phyloP scores from a whole-genome alignment of 2,888 invertebrate genomes.

The Trypoxylon attenuatum region DNA sequence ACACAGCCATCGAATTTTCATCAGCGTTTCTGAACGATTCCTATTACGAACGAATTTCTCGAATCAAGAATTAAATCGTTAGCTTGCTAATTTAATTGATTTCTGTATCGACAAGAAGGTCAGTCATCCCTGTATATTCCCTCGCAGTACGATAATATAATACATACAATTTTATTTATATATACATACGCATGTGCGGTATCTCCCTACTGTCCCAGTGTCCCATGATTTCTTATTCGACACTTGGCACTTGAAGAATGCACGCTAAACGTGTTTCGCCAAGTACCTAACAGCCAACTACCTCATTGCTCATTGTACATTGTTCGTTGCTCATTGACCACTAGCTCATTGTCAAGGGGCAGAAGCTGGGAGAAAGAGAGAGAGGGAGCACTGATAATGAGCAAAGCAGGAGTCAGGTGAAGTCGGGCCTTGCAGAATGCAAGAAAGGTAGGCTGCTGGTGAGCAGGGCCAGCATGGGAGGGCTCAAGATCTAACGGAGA shows the following conservation, averaged over 20 bases:
- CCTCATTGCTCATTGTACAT: too few species aligned
- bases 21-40: slow-evolving; percentile 67
- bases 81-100: slow-evolving; percentile 34
- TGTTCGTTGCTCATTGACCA: not conserved
- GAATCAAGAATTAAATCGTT: slow-evolving; percentile 15
- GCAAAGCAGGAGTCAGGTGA: not conserved
- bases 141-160: slow-evolving; percentile 53
- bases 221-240: too few species aligned
- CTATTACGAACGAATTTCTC: slow-evolving; percentile 5
- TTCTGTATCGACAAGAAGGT: slow-evolving; percentile 23
- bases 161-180: slow-evolving; percentile 63
- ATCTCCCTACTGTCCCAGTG: too few species aligned
- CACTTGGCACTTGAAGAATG: too few species aligned
- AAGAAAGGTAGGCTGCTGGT: slow-evolving; percentile 3
- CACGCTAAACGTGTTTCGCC: too few species aligned
- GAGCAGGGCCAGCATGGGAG: too few species aligned
- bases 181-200: too few species aligned
- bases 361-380: not conserved
- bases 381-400: not conserved
- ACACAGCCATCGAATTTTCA: slow-evolving; percentile 72
- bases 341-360: not conserved
- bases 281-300: too few species aligned
- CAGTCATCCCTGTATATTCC: slow-evolving; percentile 55
- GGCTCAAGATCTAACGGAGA: slow-evolving; percentile 22
- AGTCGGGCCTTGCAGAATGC: not conserved